These are phyloP conservation scores for Heloderma charlesbogerti DNA, from an alignment of 2,113 vertebrate species.

Conservation along the genomic window DNA sequence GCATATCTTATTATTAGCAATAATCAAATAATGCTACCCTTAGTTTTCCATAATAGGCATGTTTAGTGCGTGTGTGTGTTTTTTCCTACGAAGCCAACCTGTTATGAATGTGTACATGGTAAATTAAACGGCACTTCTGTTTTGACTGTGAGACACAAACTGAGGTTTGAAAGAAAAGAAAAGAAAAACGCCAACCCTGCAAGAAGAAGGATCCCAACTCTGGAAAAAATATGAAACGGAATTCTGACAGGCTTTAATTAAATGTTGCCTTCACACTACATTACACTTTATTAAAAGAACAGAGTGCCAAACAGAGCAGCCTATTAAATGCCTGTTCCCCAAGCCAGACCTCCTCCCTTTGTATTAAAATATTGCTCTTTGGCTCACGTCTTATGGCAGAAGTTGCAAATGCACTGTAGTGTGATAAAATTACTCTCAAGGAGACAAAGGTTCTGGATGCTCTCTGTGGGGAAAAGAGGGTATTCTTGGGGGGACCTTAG, in stretches of 20 bases:
- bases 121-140: neutral
- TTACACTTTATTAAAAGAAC: neutral
- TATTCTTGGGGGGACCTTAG: no score
- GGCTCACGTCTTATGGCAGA: rapidly evolving
- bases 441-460: no score
- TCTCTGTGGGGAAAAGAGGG: neutral
- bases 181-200: neutral
- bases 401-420: neutral
- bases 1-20: neutral
- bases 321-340: rapidly evolving
- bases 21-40: neutral
- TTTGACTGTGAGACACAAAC: slow-evolving; percentile 4
- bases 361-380: rapidly evolving
- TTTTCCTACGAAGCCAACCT: rapidly evolving
- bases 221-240: rapidly evolving
- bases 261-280: neutral
- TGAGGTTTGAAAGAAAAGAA: neutral
- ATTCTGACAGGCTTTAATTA: neutral
- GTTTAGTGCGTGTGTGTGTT: neutral
- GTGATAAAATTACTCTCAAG: rapidly evolving
- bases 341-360: neutral
- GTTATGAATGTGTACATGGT: rapidly evolving
- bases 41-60: neutral
- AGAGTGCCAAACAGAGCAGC: neutral
- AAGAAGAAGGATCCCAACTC: neutral